Conservation (phyloP, 2,888 invertebrate species). For the Ariolimax columbianus region DNA sequence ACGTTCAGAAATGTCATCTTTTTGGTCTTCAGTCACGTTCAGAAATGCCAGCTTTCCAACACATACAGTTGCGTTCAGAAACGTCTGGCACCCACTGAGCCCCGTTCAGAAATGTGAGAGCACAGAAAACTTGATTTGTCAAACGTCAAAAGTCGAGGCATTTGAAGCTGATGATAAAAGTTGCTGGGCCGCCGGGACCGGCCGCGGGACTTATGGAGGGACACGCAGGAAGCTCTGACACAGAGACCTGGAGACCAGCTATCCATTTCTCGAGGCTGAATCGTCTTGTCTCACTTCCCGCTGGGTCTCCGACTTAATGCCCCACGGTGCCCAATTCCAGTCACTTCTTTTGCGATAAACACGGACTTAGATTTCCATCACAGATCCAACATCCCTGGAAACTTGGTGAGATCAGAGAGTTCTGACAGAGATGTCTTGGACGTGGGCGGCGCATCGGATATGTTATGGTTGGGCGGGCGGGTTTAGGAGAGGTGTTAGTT, state of each 20-base stretch:
- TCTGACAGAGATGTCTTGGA: not conserved
- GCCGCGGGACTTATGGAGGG: not conserved
- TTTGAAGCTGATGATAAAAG: not conserved
- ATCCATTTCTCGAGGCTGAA: conserved; percentile 12
- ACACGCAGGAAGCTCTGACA: not conserved
- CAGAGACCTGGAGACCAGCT: not conserved
- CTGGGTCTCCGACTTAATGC: not conserved
- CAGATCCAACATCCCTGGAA: not conserved
- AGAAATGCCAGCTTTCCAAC: too few relatives aligned
- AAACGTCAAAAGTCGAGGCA: not conserved
- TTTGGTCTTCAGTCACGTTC: too few relatives aligned
- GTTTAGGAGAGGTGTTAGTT: too few relatives aligned
- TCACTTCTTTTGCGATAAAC: not conserved
- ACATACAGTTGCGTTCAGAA: too few relatives aligned
- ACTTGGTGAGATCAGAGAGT: not conserved
- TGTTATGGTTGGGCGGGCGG: too few relatives aligned
- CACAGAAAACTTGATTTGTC: not conserved
- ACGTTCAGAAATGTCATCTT: too few relatives aligned
- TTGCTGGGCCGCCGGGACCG: not conserved
- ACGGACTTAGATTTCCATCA: not conserved
- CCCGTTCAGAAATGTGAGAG: not conserved
- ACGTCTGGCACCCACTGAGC: too few relatives aligned
- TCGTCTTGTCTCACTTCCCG: conserved; percentile 12
- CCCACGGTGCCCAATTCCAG: not conserved
- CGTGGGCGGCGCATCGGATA: not conserved